Evolutionary conservation across 2,888 invertebrate species (phyloP).

Genomic region (Apodemia zela): DNA sequence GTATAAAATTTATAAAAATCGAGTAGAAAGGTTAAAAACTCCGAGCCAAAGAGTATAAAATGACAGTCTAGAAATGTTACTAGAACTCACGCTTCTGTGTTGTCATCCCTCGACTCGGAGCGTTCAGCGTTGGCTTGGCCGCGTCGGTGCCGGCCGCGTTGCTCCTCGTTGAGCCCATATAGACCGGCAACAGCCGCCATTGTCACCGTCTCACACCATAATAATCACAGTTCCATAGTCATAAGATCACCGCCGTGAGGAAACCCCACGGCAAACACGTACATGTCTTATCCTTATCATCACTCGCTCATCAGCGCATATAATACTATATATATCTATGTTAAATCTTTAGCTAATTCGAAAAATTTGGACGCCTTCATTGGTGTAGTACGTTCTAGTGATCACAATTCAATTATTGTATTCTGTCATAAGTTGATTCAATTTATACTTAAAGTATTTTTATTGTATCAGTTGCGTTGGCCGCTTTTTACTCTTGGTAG

Average conservation of each 20-base stretch:
- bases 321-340: slow-evolving; percentile 30
- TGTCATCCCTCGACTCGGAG: slow-evolving; percentile 82
- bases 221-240: slow-evolving; percentile 42
- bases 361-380: slow-evolving; percentile 72
- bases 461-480: slow-evolving; percentile 37
- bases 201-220: slow-evolving; percentile 46
- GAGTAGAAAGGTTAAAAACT: too few species aligned
- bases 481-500: slow-evolving; percentile 27
- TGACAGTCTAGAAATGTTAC: not conserved
- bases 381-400: slow-evolving; percentile 59
- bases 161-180: slow-evolving; percentile 89
- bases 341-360: slow-evolving; percentile 52
- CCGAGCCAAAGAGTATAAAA: too few species aligned
- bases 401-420: slow-evolving; percentile 75
- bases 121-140: slow-evolving; percentile 83
- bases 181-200: slow-evolving; percentile 91
- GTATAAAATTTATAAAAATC: too few species aligned
- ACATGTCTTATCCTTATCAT: slow-evolving; percentile 25
- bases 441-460: slow-evolving; percentile 25
- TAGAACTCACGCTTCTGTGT: slow-evolving; percentile 79
- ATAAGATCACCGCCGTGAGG: slow-evolving; percentile 26
- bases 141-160: slow-evolving; percentile 76
- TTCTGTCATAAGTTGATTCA: slow-evolving; percentile 57
- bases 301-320: slow-evolving; percentile 19
- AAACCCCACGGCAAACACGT: slow-evolving; percentile 33